These are phyloP conservation scores for Syngnathus rostellatus DNA, from an alignment of 2,797 vertebrate genomes.

Conservation along the genomic window DNA sequence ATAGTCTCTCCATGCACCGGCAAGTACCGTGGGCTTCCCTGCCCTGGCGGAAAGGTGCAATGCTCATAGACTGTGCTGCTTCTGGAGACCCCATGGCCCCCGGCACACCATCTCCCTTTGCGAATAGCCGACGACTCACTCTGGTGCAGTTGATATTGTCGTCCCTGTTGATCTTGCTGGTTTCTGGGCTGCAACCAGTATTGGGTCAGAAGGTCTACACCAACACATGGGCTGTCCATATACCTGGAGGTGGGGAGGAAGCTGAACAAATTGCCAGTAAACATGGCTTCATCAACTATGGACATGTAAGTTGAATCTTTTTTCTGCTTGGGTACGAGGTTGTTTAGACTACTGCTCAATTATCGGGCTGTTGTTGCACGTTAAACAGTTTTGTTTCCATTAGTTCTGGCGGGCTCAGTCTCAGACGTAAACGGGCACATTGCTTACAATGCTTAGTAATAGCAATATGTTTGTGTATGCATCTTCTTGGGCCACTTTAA, in stretches of 20 bases:
- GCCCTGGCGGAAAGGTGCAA: slow-evolving; percentile 45
- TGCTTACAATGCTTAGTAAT: background rate
- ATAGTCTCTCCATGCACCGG: slow-evolving; percentile 45
- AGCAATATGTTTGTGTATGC: background rate
- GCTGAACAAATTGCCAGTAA: slow-evolving; percentile 78
- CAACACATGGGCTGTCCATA: slow-evolving; percentile 92
- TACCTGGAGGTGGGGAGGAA: slow-evolving; percentile 74
- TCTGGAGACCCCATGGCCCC: slow-evolving; percentile 57
- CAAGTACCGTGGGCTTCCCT: slow-evolving; percentile 44
- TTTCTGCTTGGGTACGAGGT: background rate
- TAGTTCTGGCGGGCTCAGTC: background rate
- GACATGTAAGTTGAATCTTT: slow-evolving; percentile 74
- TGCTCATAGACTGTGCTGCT: slow-evolving; percentile 51
- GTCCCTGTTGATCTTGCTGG: slow-evolving; percentile 68
- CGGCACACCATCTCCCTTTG: slow-evolving; percentile 57
- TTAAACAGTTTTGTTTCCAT: background rate
- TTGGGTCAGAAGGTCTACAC: slow-evolving; percentile 77
- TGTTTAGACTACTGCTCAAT: background rate
- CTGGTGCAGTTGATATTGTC: slow-evolving; percentile 70
- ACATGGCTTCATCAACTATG: slow-evolving; percentile 86
- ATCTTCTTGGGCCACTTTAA: background rate
- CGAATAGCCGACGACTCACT: slow-evolving; percentile 72
- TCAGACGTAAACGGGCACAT: background rate
- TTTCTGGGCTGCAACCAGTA: slow-evolving; percentile 62
- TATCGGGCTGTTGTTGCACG: background rate